phyloP scores from a whole-genome alignment of 2,797 vertebrate genomes.

The Periparus ater region DNA sequence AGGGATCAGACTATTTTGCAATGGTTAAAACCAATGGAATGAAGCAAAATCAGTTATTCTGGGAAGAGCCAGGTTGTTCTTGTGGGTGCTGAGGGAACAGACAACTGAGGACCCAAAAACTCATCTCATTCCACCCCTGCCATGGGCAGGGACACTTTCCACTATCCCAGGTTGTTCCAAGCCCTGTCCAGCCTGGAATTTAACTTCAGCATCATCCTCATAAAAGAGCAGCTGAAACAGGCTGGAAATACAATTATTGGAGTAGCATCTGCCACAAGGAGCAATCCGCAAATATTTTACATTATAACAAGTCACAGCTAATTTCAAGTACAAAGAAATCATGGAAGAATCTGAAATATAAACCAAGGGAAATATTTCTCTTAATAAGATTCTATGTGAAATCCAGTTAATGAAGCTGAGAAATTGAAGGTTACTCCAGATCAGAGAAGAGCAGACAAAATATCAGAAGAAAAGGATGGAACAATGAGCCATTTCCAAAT shows the following conservation, averaged over 20 bases:
- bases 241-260: fast-evolving
- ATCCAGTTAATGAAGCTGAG: not conserved
- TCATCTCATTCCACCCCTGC: too few relatives aligned
- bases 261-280: not conserved
- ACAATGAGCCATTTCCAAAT: not conserved
- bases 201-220: not conserved
- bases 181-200: not conserved
- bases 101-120: not conserved
- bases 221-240: too few relatives aligned
- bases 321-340: not conserved
- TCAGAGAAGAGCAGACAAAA: not conserved
- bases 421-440: not conserved
- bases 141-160: not conserved
- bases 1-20: not conserved
- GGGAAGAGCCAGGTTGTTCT: not conserved
- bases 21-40: not conserved
- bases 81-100: not conserved
- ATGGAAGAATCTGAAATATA: not conserved
- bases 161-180: fast-evolving
- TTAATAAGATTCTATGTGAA: not conserved
- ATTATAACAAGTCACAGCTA: not conserved
- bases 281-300: not conserved
- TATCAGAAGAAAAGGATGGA: not conserved
- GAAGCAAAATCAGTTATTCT: not conserved
- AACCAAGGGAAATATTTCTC: not conserved